Base-by-base conservation (phyloP, 2,113 vertebrate species). In the Scatophagus argus region DNA sequence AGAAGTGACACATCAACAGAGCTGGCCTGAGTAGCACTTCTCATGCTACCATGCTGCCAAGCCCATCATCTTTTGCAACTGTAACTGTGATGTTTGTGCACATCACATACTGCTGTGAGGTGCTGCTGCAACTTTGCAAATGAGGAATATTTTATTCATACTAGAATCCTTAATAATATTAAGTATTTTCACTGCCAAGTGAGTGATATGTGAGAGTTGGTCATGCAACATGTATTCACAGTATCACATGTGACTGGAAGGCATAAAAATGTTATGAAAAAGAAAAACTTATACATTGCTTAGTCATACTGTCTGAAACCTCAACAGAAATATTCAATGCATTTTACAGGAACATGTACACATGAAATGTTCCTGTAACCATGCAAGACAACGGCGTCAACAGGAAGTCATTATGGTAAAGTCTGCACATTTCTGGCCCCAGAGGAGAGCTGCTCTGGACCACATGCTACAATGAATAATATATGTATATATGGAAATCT, bases 61-160 rank as follows among this genome's bases (percentile, higher is more conserved):
- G 47, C 32, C 62, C 55, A 34, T 81, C 74, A 64, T 36, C 58
- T 78, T 66, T 65, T 3, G 52, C 74, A 82, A 70, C 74, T 65
- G 58, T 16, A 70, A 29, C 36, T 58, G 7, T 4, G 39, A 13
- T 58, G 58, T 70, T 39, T 54, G 63, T 68, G 63, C 51, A 54
- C 43, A 46, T 25, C 27, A 51, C 56, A 61, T 29, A 68, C 80
- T 54, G 52, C 54, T 49, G 49, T n/a, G 41, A 14, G 10, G 19
- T 21, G 71, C 66, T 74, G 66, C 19, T 64, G 76, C 59, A 83
- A 73, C 67, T 74, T 12, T 69, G 62, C 81, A 34, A 59, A 19
- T 51, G 54, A 27, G 85, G 52, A 62, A 13, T 44, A 73, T 70
- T 81, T 74, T 21, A 74, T 41, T 69, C 51, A 46, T 58, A 56